Percentiles rank a stretch among this genome's conserved stretches.
Conservation (phyloP, 2,113 vertebrate genomes). For the Acrocephalus kingi region DNA sequence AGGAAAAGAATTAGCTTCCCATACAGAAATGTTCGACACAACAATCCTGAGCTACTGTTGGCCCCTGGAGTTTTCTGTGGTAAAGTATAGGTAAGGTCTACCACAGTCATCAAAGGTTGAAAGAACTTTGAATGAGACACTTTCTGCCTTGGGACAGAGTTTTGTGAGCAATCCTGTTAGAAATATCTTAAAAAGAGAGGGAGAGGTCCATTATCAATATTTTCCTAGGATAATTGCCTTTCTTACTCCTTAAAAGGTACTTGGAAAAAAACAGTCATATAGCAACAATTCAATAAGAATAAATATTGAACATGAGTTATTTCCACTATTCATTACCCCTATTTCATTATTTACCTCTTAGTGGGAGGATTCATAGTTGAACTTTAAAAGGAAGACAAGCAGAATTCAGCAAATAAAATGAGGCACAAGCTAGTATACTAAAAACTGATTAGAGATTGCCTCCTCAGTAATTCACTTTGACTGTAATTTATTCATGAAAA, state of each 20-base stretch:
- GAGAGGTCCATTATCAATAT: not conserved
- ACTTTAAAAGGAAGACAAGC: not conserved
- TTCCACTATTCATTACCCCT: not conserved
- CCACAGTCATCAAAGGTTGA: not conserved
- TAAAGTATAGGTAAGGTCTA: not conserved
- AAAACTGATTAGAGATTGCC: not conserved
- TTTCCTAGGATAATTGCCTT: not conserved
- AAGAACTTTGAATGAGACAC: not conserved
- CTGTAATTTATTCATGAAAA: conserved; percentile 43
- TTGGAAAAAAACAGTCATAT: not conserved
- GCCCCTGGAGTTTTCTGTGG: not conserved
- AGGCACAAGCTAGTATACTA: not conserved
- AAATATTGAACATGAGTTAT: not conserved
- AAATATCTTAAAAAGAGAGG: not conserved
- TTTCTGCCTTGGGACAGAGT: not conserved
- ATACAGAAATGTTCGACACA: not conserved
- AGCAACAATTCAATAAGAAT: not conserved
- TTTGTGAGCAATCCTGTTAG: not conserved
- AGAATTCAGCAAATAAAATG: not conserved
- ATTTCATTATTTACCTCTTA: not conserved
- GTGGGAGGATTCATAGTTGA: not conserved
- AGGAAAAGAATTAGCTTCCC: not conserved
- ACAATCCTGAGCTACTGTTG: not conserved
- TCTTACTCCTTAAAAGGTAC: not conserved
- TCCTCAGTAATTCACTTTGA: not conserved